Conservation (phyloP, 2,113 vertebrate species). For the Laticauda laticaudata region DNA sequence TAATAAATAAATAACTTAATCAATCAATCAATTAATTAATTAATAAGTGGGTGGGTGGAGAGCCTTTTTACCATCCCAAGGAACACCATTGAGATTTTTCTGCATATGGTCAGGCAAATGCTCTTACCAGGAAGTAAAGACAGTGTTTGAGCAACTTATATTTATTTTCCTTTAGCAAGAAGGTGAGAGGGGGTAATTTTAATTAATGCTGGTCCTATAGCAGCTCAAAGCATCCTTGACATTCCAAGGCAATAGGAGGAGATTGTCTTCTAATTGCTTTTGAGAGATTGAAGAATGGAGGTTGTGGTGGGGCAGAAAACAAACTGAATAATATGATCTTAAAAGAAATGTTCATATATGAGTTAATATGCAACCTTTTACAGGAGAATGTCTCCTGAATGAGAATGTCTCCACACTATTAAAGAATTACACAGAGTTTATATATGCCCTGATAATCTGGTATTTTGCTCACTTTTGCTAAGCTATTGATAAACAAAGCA, state of each 20-base stretch:
- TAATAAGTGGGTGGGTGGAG: too few relatives aligned
- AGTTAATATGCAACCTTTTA: neutral
- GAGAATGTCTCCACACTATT: neutral
- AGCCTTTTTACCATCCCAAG: neutral
- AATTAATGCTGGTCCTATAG: neutral
- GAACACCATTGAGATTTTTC: neutral
- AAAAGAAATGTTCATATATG: neutral
- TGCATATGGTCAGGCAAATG: neutral
- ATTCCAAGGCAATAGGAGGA: neutral
- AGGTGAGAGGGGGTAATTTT: neutral
- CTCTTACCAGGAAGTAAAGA: neutral
- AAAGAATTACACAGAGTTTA: neutral
- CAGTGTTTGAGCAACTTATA: neutral
- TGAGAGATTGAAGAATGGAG: neutral
- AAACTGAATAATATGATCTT: neutral
- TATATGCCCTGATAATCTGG: neutral
- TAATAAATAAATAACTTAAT: too few relatives aligned
- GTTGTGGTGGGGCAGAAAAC: neutral
- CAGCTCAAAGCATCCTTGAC: neutral
- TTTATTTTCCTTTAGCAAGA: neutral
- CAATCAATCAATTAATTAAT: too few relatives aligned
- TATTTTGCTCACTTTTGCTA: neutral
- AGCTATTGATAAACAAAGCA: neutral
- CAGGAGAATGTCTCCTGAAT: neutral
- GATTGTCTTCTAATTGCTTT: neutral